Evolutionary conservation across 2,888 invertebrate genomes (phyloP), one percentile per base, ranked within the genome.

Genomic region (Ornithoptera priamus): DNA sequence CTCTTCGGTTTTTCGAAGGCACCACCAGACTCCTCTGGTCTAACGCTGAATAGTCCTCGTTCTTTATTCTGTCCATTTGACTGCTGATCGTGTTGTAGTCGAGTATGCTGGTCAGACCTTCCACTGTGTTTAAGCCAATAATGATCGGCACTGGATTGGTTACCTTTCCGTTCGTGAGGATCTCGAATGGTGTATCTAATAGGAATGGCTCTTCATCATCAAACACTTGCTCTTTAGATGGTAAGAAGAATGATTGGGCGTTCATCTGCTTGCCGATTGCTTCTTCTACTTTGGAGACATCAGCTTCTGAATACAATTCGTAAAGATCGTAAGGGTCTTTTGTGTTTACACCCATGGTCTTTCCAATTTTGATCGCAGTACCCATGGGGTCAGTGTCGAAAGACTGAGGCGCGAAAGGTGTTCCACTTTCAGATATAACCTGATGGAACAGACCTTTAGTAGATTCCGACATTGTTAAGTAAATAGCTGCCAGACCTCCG

Each of bases 81-180:
- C 88, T 88, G 0, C 87, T 89, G 0, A 90, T 84, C 0, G 90
- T 89, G 53, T 86, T 80, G 67, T 87, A 89, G 67, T 91, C 89
- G 30, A 90, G 77, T 70, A 88, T 92, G 62, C 87, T 86, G 0
- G 90, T 86, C 0, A 94, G 73, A 0, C 94, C 94, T 81, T 94
- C 94, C 0, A 91, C 93, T 0, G 93, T 93, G 65, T 92, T 94
- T 0, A 94, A 80, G 0, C 94, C 94, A 73, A 93, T 85, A 5
- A 94, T 87, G 0, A 89, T 79, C 0, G 94, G 94, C 8, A 93
- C 91, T 0, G 89, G 84, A 24, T 90, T 81, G 50, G 88, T 86
- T 1, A 72, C 68, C 2, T 77, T 77, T 1, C 82, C 80, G 3
- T 77, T 77, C 7, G 78, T 75, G 17, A 94, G 70, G 12, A 93